Conservation (phyloP, 2,113 vertebrate genomes). For the Mola mola region DNA sequence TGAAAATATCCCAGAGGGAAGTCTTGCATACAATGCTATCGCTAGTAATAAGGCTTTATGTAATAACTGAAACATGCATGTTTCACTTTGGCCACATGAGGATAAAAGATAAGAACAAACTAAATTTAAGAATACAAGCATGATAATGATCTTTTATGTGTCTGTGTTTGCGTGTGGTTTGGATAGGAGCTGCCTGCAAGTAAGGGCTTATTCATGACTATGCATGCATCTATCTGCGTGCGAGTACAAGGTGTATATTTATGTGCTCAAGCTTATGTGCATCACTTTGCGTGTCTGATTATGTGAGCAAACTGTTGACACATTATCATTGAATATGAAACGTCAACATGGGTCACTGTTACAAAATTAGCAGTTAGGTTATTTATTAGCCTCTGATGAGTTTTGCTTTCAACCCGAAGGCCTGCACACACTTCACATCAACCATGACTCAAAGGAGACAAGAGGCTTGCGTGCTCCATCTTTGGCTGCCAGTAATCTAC, state of each 20-base stretch:
- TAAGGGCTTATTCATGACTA: conserved; percentile 21
- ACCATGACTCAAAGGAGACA: conserved; percentile 10
- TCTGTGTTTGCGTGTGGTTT: background rate
- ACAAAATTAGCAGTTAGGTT: conserved; percentile 50
- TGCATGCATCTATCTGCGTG: conserved; percentile 2
- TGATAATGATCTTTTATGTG: conserved; percentile 36
- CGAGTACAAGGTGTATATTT: conserved; percentile 1
- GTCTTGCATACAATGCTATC: too few relatives aligned
- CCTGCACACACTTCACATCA: conserved; percentile 11
- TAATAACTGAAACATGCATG: conserved; percentile 20
- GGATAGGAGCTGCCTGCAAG: background rate
- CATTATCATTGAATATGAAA: conserved; percentile 41
- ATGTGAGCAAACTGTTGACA: conserved; percentile 39
- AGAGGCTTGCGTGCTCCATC: background rate
- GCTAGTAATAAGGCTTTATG: too few relatives aligned
- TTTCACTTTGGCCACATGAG: conserved; percentile 5
- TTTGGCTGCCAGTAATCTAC: conserved; percentile 31
- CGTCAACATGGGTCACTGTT: conserved; percentile 61
- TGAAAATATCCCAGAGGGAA: conserved; percentile 38
- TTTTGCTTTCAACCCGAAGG: conserved; percentile 39
- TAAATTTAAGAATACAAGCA: conserved; percentile 23
- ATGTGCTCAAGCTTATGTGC: background rate
- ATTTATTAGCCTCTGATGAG: conserved; percentile 45
- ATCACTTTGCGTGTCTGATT: conserved; percentile 13
- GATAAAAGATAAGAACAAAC: conserved; percentile 19